Conservation (phyloP, 2,113 vertebrate genomes). For the Halcyon malimbica region DNA sequence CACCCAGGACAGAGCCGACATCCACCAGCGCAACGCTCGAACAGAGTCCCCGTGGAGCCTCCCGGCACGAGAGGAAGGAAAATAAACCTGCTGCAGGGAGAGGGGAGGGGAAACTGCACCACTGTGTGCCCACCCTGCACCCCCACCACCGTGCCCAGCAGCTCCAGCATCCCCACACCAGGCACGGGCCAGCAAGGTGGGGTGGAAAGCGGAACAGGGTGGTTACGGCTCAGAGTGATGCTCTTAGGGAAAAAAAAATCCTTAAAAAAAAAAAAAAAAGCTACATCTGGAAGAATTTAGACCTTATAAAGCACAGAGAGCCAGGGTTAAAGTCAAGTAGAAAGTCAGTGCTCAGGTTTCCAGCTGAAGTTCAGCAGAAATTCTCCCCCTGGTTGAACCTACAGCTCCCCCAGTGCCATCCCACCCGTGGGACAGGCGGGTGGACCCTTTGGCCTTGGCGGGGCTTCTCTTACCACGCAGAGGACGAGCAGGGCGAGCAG, state of each 20-base stretch:
- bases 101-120: rapidly evolving
- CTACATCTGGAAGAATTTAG: rapidly evolving
- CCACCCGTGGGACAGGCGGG: rapidly evolving
- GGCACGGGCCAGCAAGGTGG: rapidly evolving
- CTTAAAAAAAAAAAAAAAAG: neutral
- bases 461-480: slow-evolving; percentile 16
- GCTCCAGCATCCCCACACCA: neutral
- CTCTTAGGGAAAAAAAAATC: neutral
- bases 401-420: rapidly evolving
- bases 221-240: rapidly evolving
- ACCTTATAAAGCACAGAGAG: neutral
- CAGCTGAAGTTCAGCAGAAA: neutral
- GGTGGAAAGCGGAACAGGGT: rapidly evolving
- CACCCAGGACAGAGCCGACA: rapidly evolving
- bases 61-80: neutral
- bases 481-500: neutral
- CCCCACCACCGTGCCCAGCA: rapidly evolving
- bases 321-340: neutral
- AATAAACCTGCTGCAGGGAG: rapidly evolving
- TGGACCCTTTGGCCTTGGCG: rapidly evolving
- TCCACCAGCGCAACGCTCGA: rapidly evolving
- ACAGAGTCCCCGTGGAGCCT: rapidly evolving
- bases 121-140: rapidly evolving
- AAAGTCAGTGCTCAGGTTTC: rapidly evolving
- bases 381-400: too few species aligned